Conservation (phyloP, 2,888 invertebrate species). For the Hololepta plana region DNA sequence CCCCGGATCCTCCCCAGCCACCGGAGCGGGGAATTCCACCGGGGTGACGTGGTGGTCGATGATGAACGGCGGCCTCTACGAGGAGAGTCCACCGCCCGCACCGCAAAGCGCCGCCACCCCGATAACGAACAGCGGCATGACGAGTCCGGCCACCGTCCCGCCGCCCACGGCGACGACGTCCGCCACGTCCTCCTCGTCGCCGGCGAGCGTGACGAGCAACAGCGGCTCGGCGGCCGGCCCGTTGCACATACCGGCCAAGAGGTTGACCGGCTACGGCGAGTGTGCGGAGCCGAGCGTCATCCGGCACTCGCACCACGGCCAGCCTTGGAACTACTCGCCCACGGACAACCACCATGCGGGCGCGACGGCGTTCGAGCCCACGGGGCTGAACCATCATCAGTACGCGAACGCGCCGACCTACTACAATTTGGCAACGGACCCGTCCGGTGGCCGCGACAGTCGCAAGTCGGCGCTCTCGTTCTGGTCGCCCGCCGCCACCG, state of each 20-base stretch:
- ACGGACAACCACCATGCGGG: conserved; percentile 34
- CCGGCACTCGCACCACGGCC: conserved; percentile 47
- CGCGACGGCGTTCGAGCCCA: conserved; percentile 35
- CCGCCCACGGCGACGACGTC: conserved; percentile 47
- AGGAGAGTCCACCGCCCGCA: conserved; percentile 43
- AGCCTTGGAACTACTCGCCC: conserved; percentile 57
- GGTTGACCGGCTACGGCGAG: conserved; percentile 35
- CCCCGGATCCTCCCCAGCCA: conserved; percentile 55
- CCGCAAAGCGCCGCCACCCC: conserved; percentile 31
- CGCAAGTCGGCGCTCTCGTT: conserved; percentile 39
- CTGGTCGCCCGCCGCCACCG: conserved; percentile 46
- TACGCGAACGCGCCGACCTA: conserved; percentile 54
- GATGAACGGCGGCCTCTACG: conserved; percentile 69
- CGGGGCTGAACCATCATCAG: conserved; percentile 43
- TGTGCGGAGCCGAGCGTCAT: conserved; percentile 51
- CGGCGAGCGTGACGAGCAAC: conserved; percentile 40
- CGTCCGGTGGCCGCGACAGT: conserved; percentile 41
- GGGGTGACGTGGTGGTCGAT: conserved; percentile 73
- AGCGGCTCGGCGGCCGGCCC: conserved; percentile 45
- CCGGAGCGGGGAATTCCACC: conserved; percentile 68
- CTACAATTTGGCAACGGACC: conserved; percentile 52
- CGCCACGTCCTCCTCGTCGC: conserved; percentile 42
- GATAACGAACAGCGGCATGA: conserved; percentile 34
- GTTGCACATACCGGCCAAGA: conserved; percentile 79
- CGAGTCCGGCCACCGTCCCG: conserved; percentile 27